These are phyloP conservation scores for Rhopilema esculentum DNA, from an alignment of 30 jellyfish, hydroid and myxozoan species.

Conservation along the genomic window DNA sequence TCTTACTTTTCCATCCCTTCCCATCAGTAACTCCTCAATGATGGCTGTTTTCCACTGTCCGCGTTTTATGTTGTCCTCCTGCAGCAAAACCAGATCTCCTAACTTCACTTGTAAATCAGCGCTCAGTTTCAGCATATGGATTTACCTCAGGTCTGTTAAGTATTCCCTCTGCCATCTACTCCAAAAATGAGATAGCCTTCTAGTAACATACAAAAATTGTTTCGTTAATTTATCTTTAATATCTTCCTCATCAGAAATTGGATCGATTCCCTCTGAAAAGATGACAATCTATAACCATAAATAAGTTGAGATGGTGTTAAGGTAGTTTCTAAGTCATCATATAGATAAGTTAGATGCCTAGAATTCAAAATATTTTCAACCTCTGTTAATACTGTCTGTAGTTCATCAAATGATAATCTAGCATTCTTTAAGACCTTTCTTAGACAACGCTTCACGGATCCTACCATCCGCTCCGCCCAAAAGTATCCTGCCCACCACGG, in stretches of 20 bases:
- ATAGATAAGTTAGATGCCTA: constrained; percentile 25
- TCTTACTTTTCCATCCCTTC: constrained; percentile 34
- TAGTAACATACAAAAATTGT: too few relatives aligned
- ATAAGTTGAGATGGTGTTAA: too few relatives aligned
- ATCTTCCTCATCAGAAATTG: not conserved
- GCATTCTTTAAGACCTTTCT: too few relatives aligned
- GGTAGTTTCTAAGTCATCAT: constrained; percentile 24
- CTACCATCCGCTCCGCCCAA: too few relatives aligned
- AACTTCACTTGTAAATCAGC: not conserved
- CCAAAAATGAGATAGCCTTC: constrained; percentile 32
- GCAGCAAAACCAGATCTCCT: too few relatives aligned
- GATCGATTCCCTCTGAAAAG: constrained; percentile 27
- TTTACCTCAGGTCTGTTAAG: constrained; percentile 48
- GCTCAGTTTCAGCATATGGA: not conserved
- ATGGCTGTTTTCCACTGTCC: too few relatives aligned
- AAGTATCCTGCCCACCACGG: too few relatives aligned
- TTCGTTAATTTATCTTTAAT: not conserved
- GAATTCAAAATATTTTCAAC: constrained; percentile 33
- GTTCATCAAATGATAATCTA: too few relatives aligned
- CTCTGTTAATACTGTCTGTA: too few relatives aligned
- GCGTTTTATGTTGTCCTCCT: too few relatives aligned
- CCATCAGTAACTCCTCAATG: constrained; percentile 25
- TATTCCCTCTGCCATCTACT: constrained; percentile 64
- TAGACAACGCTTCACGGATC: too few relatives aligned
- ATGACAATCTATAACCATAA: too few relatives aligned